Conservation (phyloP, 2,113 vertebrate species). For the Urocitellus parryii region DNA sequence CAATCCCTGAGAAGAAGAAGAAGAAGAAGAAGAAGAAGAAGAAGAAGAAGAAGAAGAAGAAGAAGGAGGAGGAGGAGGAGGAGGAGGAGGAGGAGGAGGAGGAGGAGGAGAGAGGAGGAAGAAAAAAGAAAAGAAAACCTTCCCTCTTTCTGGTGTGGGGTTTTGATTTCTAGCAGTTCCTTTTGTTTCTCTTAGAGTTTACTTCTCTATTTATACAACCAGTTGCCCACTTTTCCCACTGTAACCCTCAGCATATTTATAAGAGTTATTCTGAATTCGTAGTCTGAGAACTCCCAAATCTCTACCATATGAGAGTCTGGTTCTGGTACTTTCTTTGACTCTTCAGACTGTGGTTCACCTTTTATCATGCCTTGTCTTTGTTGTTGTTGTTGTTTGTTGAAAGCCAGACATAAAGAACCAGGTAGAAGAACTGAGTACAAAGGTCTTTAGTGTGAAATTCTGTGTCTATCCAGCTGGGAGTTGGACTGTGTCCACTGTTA, state of each 20-base stretch:
- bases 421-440: neutral
- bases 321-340: neutral
- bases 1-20: no score
- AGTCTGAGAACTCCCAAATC: neutral
- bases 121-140: no score
- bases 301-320: neutral
- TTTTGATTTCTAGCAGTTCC: neutral
- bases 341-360: neutral
- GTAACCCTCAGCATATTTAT: neutral
- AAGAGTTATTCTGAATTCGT: neutral
- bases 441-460: neutral
- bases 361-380: neutral
- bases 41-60: no score
- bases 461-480: neutral
- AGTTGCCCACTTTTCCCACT: neutral
- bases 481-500: neutral
- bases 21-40: no score
- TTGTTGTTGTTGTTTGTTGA: neutral
- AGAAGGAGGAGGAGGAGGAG: no score
- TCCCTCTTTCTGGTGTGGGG: neutral
- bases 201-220: no score
- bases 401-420: neutral
- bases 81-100: fast-evolving
- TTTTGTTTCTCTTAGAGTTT: neutral
- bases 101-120: fast-evolving